Base-by-base conservation (phyloP, 2,113 vertebrate species). In the Pipa parva region DNA sequence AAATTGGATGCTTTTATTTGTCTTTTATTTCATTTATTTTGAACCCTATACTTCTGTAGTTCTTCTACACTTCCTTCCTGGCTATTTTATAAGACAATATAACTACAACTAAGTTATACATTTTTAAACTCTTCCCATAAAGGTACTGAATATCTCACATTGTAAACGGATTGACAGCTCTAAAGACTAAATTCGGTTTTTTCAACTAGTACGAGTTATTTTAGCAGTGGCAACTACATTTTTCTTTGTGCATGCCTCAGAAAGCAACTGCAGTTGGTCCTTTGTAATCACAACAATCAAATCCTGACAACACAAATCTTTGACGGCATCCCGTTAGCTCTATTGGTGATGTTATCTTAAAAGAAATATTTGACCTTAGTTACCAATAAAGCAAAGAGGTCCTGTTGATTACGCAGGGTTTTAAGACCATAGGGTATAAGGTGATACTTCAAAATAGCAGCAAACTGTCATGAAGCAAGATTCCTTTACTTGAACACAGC, bases 261-360 rank as follows among this genome's bases (percentile, higher is more conserved):
- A 81, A 77, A 81, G 73, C 72, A 80, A 78, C 51, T 72, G 70
- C 71, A 75, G 59, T 77, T 74, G 64, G 71, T 71, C 52, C 57
- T 33, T 36, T 71, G 68, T 71, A 79, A 49, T 39, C 72, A 75
- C 72, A 84, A 29, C 85, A 84, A 91, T 90, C 87, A 91, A 86
- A 89, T 91, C 83, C 92, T 87, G 86, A 89, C 90, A 92, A 88
- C 89, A 78, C 75, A 81, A 85, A 84, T 87, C 87, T 73, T 85
- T 67, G 83, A 67, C 64, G 82, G 81, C 77, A 83, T 84, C 82
- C 80, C 80, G 78, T 78, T 76, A 73, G 72, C 83, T 90, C 84
- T 79, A 54, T 84, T 77, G 84, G 82, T 86, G 82, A 85, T 86
- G 79, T 78, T 81, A 87, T 85, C 87, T 89, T 89, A 78, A 89